A percentile compares a stretch with the other conserved stretches of the same genome.
These are phyloP conservation scores for Boleophthalmus pectinirostris DNA, from an alignment of 2,113 vertebrate genomes.

Conservation along the genomic window DNA sequence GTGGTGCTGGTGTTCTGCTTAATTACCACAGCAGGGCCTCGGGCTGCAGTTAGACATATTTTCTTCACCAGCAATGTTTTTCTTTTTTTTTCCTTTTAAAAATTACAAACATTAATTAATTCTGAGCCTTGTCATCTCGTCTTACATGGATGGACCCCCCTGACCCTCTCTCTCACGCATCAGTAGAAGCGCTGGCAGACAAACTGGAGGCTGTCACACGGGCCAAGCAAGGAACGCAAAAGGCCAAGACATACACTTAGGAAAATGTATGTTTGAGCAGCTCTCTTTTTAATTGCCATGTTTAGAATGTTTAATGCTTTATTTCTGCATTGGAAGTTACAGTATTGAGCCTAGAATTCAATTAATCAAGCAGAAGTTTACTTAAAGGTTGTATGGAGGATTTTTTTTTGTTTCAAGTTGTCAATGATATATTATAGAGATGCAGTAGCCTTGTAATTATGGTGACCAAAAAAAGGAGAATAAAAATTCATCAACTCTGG, in stretches of 20 bases:
- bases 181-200: slow-evolving; percentile 71
- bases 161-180: slow-evolving; percentile 71
- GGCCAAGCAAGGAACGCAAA: slow-evolving; percentile 54
- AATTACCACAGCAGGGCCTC: slow-evolving; percentile 72
- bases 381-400: no score
- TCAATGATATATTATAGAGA: no score
- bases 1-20: slow-evolving; percentile 73
- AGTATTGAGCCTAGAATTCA: neutral
- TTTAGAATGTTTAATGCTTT: neutral
- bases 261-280: slow-evolving; percentile 9
- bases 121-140: slow-evolving; percentile 75
- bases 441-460: no score
- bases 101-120: slow-evolving; percentile 79
- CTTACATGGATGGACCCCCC: slow-evolving; percentile 72
- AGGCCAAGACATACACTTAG: slow-evolving; percentile 50
- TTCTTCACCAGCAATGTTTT: slow-evolving; percentile 66
- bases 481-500: no score
- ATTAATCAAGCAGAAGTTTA: neutral
- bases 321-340: neutral
- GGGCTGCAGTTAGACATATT: slow-evolving; percentile 76
- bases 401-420: no score
- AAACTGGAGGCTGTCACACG: slow-evolving; percentile 69
- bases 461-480: no score
- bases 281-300: slow-evolving; percentile 28
- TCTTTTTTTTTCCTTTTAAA: slow-evolving; percentile 67